A percentile compares a stretch with the other conserved stretches of the same genome.
phyloP scores from a whole-genome alignment of 2,888 invertebrate species.

The Seira sanloemensis region DNA sequence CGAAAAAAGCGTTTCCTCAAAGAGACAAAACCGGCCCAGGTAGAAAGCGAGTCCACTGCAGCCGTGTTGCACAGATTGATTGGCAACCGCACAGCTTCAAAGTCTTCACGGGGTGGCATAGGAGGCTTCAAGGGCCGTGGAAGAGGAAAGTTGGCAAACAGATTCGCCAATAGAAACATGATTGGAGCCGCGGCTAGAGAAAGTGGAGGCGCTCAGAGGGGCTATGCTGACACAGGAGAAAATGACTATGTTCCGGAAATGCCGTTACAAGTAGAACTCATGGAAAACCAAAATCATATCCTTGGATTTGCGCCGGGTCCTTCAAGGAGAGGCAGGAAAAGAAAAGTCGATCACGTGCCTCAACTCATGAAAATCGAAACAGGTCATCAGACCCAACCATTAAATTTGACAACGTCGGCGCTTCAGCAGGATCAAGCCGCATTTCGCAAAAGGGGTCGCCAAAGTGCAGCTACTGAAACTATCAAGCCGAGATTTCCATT shows the following conservation, averaged over 20 bases:
- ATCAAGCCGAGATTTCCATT: constrained; percentile 38
- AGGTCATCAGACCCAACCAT: neutral
- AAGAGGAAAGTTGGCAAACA: neutral
- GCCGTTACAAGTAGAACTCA: constrained; percentile 21
- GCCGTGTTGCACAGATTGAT: constrained; percentile 15
- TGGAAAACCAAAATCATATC: neutral
- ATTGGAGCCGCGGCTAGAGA: neutral
- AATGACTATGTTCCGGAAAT: neutral
- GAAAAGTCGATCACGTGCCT: constrained; percentile 14
- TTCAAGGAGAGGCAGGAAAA: constrained; percentile 20
- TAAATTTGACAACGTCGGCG: neutral
- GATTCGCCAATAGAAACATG: neutral
- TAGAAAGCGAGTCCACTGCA: neutral
- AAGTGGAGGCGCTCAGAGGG: neutral
- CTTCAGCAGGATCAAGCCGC: too few species aligned
- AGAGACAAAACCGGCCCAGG: neutral
- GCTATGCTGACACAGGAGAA: neutral
- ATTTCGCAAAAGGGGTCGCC: constrained; percentile 34
- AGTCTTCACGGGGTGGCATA: neutral
- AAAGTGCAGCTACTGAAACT: constrained; percentile 31
- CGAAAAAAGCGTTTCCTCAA: constrained; percentile 29
- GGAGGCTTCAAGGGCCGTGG: neutral
- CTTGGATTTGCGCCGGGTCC: neutral
- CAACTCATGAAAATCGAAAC: neutral
- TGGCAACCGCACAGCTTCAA: neutral